phyloP scores from a whole-genome alignment of 2,797 vertebrate genomes.

The Leptoclinus maculatus region DNA sequence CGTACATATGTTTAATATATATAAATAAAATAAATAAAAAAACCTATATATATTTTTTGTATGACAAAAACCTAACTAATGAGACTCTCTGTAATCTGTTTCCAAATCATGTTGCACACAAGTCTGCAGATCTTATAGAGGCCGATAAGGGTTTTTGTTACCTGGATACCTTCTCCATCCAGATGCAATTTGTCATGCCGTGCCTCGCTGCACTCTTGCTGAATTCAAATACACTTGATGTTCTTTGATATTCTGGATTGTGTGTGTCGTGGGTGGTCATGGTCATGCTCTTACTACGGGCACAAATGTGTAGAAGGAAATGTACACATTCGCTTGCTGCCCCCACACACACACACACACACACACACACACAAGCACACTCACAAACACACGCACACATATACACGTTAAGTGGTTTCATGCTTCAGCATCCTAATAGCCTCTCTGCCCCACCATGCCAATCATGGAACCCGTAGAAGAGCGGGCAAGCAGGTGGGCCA shows the following conservation, averaged over 20 bases:
- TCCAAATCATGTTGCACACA: constrained; percentile 31
- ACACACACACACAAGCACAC: constrained; percentile 28
- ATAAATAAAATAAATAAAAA: neutral
- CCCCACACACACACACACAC: constrained; percentile 27
- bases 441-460: constrained; percentile 50
- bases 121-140: constrained; percentile 52
- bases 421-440: constrained; percentile 74
- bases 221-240: constrained; percentile 72
- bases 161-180: constrained; percentile 75
- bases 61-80: constrained; percentile 22
- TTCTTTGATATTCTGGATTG: constrained; percentile 64
- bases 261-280: constrained; percentile 43
- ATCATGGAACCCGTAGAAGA: constrained; percentile 40
- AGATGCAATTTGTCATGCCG: constrained; percentile 61
- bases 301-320: constrained; percentile 54
- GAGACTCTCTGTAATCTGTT: constrained; percentile 23
- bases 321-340: constrained; percentile 40
- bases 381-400: constrained; percentile 17
- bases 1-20: neutral
- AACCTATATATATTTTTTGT: neutral
- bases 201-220: constrained; percentile 42
- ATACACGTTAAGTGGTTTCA: constrained; percentile 64
- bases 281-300: constrained; percentile 43
- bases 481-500: constrained; percentile 41
- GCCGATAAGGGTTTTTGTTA: constrained; percentile 70